Evolutionary conservation across 35 echinoderm and acorn worm species (phyloP).

Genomic region (Lytechinus pictus): DNA sequence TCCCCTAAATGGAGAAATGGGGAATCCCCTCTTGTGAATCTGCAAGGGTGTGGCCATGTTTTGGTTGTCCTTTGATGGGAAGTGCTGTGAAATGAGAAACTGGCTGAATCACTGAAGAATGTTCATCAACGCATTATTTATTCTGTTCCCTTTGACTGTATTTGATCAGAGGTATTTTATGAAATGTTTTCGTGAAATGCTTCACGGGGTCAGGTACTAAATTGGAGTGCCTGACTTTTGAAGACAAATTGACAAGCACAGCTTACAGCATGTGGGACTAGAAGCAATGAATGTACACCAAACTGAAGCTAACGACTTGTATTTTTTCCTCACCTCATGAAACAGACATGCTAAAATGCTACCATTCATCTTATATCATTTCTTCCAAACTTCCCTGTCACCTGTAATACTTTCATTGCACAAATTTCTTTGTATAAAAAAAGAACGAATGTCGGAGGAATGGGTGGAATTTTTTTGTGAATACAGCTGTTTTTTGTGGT

Average conservation of each 20-base stretch:
- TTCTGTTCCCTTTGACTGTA: not conserved
- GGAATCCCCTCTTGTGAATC: not conserved
- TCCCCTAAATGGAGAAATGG: not conserved
- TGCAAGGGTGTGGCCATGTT: not conserved
- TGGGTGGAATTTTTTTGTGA: not conserved
- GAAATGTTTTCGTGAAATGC: not conserved
- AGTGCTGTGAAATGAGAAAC: not conserved
- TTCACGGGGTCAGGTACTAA: too few relatives aligned
- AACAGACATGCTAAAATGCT: not conserved
- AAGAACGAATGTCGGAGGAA: not conserved
- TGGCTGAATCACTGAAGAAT: not conserved
- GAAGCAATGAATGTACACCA: not conserved
- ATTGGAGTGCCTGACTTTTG: not conserved
- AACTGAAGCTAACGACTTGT: not conserved
- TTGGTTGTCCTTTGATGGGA: not conserved
- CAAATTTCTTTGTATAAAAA: slow-evolving; percentile 33
- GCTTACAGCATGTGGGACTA: not conserved
- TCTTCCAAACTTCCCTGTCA: slow-evolving; percentile 33
- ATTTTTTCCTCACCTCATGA: not conserved
- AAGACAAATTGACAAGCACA: not conserved
- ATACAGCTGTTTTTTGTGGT: slow-evolving; percentile 7
- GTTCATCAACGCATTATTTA: not conserved
- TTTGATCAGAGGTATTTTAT: not conserved
- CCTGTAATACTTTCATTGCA: slow-evolving; percentile 30
- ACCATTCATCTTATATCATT: not conserved